phyloP scores from a whole-genome alignment of 2,888 invertebrate genomes.

The Drosophila silvestris region DNA sequence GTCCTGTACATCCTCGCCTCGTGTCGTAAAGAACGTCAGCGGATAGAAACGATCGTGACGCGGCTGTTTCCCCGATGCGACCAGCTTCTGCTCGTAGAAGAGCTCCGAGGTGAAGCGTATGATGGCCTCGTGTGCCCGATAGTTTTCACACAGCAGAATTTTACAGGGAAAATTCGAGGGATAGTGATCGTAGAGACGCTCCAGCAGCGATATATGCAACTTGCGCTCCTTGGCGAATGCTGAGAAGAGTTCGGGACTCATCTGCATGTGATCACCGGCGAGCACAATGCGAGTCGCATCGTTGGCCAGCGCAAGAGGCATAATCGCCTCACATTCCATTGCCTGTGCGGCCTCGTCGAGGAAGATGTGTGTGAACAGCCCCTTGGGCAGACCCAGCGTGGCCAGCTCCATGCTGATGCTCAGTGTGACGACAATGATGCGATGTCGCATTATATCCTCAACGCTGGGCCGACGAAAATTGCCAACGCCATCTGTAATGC shows the following conservation, averaged over 20 bases:
- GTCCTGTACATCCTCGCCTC: slow-evolving; percentile 93
- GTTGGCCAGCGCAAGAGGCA: slow-evolving; percentile 91
- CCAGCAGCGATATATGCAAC: slow-evolving; percentile 90
- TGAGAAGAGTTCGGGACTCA: slow-evolving; percentile 93
- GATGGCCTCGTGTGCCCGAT: slow-evolving; percentile 92
- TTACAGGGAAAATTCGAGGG: slow-evolving; percentile 91
- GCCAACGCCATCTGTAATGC: slow-evolving; percentile 88
- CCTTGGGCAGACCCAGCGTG: slow-evolving; percentile 89
- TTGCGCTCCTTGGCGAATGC: slow-evolving; percentile 90
- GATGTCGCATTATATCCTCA: slow-evolving; percentile 90
- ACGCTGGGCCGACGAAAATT: slow-evolving; percentile 89
- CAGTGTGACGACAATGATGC: slow-evolving; percentile 92
- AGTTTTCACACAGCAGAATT: slow-evolving; percentile 92
- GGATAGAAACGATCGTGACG: slow-evolving; percentile 90
- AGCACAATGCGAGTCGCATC: slow-evolving; percentile 90
- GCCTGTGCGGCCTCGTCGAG: slow-evolving; percentile 95
- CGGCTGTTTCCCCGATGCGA: slow-evolving; percentile 90
- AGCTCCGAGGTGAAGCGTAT: slow-evolving; percentile 92
- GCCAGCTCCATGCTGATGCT: slow-evolving; percentile 91
- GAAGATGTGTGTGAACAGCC: slow-evolving; percentile 91
- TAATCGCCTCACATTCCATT: slow-evolving; percentile 93
- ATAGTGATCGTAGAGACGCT: slow-evolving; percentile 92
- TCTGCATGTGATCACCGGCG: slow-evolving; percentile 94
- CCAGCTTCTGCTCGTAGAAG: slow-evolving; percentile 92
- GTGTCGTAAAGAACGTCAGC: slow-evolving; percentile 92